Evolutionary conservation across 1,140 invertebrate species (phyloP).

Genomic region (Eriosoma lanigerum): DNA sequence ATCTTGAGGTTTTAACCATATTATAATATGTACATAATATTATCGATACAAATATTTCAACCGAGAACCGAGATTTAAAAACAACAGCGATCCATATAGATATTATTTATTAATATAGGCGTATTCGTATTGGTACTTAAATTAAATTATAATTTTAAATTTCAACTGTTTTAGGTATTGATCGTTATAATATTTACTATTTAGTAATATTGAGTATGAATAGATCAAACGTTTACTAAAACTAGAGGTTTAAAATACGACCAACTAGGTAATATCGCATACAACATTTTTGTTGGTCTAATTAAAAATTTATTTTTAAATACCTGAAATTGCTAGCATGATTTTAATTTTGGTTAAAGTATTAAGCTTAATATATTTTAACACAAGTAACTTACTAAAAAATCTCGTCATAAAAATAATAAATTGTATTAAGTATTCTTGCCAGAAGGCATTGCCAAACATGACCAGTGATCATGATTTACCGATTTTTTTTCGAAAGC

Average conservation of each 20-base stretch:
- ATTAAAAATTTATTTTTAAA: too few relatives aligned
- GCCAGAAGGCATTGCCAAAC: neutral
- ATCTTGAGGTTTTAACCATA: neutral
- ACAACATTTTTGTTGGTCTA: too few relatives aligned
- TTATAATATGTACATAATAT: conserved; percentile 25
- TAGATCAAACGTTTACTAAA: neutral
- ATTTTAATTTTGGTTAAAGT: too few relatives aligned
- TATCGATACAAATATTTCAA: conserved; percentile 4
- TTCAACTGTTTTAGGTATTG: neutral
- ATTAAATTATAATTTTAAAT: conserved; percentile 8
- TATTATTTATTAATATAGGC: conserved; percentile 9
- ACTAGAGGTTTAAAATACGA: neutral
- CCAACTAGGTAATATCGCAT: too few relatives aligned
- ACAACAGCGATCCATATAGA: neutral
- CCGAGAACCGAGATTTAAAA: neutral
- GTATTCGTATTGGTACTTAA: neutral
- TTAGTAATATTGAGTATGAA: neutral
- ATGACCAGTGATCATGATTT: neutral
- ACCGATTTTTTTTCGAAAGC: neutral
- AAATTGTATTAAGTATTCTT: neutral
- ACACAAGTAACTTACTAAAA: neutral
- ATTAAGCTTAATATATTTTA: too few relatives aligned
- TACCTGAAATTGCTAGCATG: too few relatives aligned
- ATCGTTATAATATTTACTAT: neutral
- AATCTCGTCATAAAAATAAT: neutral